Percentiles rank a stretch among this genome's conserved stretches.
These are phyloP conservation scores for Turritopsis rubra DNA, from an alignment of 30 jellyfish, hydroid and myxozoan genomes.

Conservation along the genomic window DNA sequence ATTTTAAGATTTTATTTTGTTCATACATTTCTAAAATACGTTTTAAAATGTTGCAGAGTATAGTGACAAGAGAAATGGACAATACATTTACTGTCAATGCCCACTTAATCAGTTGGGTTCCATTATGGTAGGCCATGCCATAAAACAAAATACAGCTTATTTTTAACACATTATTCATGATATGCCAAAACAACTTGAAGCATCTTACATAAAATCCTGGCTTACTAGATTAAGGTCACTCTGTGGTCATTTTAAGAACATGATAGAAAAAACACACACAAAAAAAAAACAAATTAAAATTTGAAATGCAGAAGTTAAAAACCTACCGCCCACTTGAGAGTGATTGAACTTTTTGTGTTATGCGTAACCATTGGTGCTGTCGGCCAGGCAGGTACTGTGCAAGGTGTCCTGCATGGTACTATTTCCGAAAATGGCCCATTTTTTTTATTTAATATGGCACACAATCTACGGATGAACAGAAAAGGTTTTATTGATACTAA, in stretches of 20 bases:
- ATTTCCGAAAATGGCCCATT: constrained; percentile 63
- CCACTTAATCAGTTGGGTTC: too few relatives aligned
- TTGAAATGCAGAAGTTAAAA: not conserved
- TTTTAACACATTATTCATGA: too few relatives aligned
- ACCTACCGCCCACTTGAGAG: constrained; percentile 78
- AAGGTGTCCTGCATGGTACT: constrained; percentile 33
- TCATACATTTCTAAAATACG: too few relatives aligned
- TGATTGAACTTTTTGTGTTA: constrained; percentile 64
- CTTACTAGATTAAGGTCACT: not conserved
- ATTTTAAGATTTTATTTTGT: too few relatives aligned
- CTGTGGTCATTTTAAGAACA: not conserved
- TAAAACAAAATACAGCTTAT: too few relatives aligned
- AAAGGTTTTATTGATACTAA: too few relatives aligned
- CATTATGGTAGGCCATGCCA: too few relatives aligned
- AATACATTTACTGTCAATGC: too few relatives aligned
- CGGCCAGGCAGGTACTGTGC: constrained; percentile 75
- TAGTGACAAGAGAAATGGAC: not conserved
- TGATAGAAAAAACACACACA: not conserved
- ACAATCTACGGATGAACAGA: constrained; percentile 33
- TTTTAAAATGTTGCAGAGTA: not conserved
- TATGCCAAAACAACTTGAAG: not conserved
- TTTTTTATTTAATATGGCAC: constrained; percentile 50
- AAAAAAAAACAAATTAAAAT: not conserved
- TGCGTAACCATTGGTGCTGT: constrained; percentile 62
- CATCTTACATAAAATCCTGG: not conserved